Base-by-base conservation (phyloP, 2,888 invertebrate genomes). In the Troides oblongomaculatus region DNA sequence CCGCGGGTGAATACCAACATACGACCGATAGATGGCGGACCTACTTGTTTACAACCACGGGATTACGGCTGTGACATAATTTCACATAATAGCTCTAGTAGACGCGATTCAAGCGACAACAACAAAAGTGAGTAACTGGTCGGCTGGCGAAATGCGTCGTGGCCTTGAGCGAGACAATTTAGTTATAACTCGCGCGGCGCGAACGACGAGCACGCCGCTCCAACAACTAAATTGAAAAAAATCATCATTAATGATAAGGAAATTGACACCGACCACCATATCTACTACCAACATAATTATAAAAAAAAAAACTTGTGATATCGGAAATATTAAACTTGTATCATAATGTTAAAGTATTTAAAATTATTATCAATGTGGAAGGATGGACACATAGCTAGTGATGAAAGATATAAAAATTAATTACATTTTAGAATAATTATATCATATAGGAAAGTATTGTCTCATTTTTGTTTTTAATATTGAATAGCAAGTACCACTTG, bases 41-140 rank as follows among this genome's bases (percentile, higher is more conserved):
- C 64, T 58, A 62, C 71, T 81, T 88, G 87, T 88, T 87, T 87
- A 88, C 86, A 80, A 85, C 69, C 58, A 72, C 68, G 62, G 36
- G 66, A 74, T 75, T 77, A 78, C 77, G 71, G 74, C 66, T 81
- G 77, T 88, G 88, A 89, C 86, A 88, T 88, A 88, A 89, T 85
- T 84, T 75, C 76, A 79, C 81, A 79, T 87, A 85, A 88, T 80
- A 75, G 73, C 67, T 65, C 18, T 18, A 62, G 71, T 65, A 64
- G 68, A 66, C 69, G 66, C 69, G 68, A 67, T 57, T 58, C 46
- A 46, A 43, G 58, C 68, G 50, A 70, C 67, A 67, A 66, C 57
- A 70, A 67, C 66, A 70, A 66, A 59, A 66, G 70, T 70, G 70
- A 69, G 68, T 67, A 63, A 67, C 59, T 66, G 62, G 65, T 68